Base-by-base conservation (phyloP, 2,113 vertebrate species). In the Onychostruthus taczanowskii region DNA sequence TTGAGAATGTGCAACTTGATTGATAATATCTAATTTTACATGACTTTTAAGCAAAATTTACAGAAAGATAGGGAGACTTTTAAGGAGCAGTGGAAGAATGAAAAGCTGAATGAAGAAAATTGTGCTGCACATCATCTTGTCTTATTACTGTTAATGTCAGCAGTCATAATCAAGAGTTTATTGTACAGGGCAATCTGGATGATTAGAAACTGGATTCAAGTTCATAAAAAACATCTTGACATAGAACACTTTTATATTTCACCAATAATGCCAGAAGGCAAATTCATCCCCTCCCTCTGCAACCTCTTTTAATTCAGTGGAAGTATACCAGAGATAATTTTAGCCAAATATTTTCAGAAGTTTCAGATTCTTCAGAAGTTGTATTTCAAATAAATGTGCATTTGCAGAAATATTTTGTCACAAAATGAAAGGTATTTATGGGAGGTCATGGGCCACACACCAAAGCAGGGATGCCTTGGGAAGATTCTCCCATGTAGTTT, bases 111-210 rank as follows among this genome's bases (percentile, higher is more conserved):
- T 98, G 94, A 95, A 96, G 97, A 97, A 98, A 98, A 98, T 98
- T 98, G 97, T 97, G 87, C 96, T 94, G 94, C 96, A 92, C 93
- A 96, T 98, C 95, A 97, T 97, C 97, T 97, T 96, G 96, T 97
- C 97, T 97, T 98, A 97, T 98, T 97, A 97, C 97, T 98, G 98
- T 98, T 97, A 97, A 98, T 93, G 96, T 97, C 97, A 98, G 97
- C 98, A 98, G 97, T 97, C 98, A 97, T 97, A 98, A 98, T 98
- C 98, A 98, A 97, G 97, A 97, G 97, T 98, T 98, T 98, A 98
- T 98, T 98, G 98, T 98, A 98, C 97, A 97, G 97, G 97, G 98
- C 97, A 98, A 98, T 98, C 97, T 98, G 97, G 98, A 98, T 98
- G 98, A 98, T 98, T 98, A 98, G 97, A 97, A 98, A 97, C 95